These are phyloP conservation scores for Notolepis coatsorum DNA, from an alignment of 2,797 vertebrate genomes.

Conservation along the genomic window DNA sequence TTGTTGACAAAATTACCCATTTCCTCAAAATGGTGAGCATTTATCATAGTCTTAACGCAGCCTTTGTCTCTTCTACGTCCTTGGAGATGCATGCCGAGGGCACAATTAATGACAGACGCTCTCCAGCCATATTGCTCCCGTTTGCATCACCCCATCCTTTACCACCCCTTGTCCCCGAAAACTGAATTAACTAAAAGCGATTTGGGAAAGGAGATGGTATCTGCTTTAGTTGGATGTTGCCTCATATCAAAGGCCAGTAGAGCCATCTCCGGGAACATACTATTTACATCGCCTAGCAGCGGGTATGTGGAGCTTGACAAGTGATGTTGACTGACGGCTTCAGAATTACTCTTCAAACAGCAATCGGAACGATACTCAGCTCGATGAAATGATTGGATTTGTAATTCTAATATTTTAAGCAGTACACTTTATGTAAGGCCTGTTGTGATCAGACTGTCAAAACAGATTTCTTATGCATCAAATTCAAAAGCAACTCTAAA, in stretches of 20 bases:
- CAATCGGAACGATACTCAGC: no score
- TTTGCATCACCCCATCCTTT: slow-evolving; percentile 57
- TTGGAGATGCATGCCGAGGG: slow-evolving; percentile 31
- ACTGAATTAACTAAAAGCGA: slow-evolving; percentile 46
- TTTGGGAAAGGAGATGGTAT: slow-evolving; percentile 32
- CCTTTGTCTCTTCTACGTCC: slow-evolving; percentile 30
- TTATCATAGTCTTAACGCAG: background rate
- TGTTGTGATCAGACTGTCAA: no score
- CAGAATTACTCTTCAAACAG: no score
- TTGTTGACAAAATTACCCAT: no score
- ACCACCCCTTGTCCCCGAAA: slow-evolving; percentile 37
- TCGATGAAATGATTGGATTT: no score
- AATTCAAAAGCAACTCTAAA: slow-evolving; percentile 19
- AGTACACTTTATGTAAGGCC: no score
- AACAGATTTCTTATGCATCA: slow-evolving; percentile 27
- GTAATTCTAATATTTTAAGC: no score
- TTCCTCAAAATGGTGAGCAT: no score
- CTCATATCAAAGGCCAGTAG: slow-evolving; percentile 56
- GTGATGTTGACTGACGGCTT: no score
- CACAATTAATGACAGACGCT: slow-evolving; percentile 40
- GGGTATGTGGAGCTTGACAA: no score
- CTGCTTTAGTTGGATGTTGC: slow-evolving; percentile 55
- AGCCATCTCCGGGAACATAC: no score
- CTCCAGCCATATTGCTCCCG: slow-evolving; percentile 33
- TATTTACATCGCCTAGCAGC: no score